Conservation (phyloP, 2,113 vertebrate genomes). For the Hemichromis elongatus region DNA sequence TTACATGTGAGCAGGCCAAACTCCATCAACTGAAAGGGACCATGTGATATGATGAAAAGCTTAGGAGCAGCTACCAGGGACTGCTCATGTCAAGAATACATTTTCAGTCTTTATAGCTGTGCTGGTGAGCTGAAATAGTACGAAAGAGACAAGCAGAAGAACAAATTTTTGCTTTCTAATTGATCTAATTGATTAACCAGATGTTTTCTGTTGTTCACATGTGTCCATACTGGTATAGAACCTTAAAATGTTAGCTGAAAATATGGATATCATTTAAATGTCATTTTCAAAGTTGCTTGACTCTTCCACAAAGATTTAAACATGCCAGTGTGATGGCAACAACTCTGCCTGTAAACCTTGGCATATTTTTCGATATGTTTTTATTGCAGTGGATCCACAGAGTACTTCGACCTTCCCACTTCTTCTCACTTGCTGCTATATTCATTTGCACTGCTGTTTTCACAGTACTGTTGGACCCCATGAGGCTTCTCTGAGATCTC, state of each 20-base stretch:
- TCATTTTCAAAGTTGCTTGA: background rate
- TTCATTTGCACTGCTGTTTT: conserved; percentile 37
- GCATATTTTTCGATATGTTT: background rate
- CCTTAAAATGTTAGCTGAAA: background rate
- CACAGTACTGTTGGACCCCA: conserved; percentile 12
- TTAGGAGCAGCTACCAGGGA: background rate
- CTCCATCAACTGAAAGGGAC: background rate
- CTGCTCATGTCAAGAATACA: background rate
- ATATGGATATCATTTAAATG: background rate
- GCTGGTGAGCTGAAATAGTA: background rate
- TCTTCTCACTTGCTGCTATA: conserved; percentile 15
- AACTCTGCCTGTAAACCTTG: background rate
- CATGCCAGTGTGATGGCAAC: background rate
- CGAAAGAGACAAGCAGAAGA: background rate
- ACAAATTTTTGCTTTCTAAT: background rate
- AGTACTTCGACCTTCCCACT: background rate
- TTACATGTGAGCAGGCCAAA: background rate
- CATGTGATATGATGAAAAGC: background rate
- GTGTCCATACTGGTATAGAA: background rate
- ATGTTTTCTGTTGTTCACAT: background rate
- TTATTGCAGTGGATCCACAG: background rate
- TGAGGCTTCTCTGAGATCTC: conserved; percentile 31
- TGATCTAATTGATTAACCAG: background rate
- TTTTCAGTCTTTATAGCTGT: background rate
- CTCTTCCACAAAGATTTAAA: background rate